These are phyloP conservation scores for Notodonta dromedarius DNA, from an alignment of 2,888 invertebrate species.

Conservation along the genomic window DNA sequence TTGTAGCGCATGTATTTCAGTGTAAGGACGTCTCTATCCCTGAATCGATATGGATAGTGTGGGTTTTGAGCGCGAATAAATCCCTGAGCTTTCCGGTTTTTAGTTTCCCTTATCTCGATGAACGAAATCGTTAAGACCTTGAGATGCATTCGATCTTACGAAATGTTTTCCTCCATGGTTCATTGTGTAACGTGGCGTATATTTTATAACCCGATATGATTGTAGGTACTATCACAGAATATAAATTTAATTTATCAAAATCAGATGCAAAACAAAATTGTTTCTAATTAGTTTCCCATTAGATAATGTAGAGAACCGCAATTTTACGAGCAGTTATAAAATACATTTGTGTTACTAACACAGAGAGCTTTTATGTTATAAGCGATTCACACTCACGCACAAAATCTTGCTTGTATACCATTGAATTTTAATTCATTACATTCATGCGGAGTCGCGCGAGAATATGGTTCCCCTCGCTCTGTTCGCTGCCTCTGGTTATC, in stretches of 20 bases:
- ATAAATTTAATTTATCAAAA: not conserved
- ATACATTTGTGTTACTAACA: conserved; percentile 30
- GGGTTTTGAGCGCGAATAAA: conserved; percentile 35
- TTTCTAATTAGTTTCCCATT: conserved; percentile 50
- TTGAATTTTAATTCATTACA: conserved; percentile 83
- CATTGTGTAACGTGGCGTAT: conserved; percentile 48
- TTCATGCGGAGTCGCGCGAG: conserved; percentile 80
- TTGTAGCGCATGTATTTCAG: conserved; percentile 56
- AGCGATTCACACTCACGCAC: conserved; percentile 63
- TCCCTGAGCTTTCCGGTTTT: conserved; percentile 50
- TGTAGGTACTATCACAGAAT: not conserved
- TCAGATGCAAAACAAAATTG: not conserved
- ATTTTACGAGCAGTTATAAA: conserved; percentile 24
- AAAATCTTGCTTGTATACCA: conserved; percentile 64
- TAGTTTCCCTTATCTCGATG: conserved; percentile 56
- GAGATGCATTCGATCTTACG: conserved; percentile 55
- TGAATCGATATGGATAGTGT: conserved; percentile 63
- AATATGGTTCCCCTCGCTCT: conserved; percentile 82
- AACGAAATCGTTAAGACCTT: conserved; percentile 65
- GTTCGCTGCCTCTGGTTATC: conserved; percentile 82
- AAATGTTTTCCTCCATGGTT: conserved; percentile 60
- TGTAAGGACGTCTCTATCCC: conserved; percentile 52
- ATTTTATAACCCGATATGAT: conserved; percentile 17
- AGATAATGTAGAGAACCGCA: conserved; percentile 15
- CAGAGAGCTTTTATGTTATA: conserved; percentile 57